These are phyloP conservation scores for Platyrinchus mystaceus DNA, from an alignment of 2,797 vertebrate genomes.

Conservation along the genomic window DNA sequence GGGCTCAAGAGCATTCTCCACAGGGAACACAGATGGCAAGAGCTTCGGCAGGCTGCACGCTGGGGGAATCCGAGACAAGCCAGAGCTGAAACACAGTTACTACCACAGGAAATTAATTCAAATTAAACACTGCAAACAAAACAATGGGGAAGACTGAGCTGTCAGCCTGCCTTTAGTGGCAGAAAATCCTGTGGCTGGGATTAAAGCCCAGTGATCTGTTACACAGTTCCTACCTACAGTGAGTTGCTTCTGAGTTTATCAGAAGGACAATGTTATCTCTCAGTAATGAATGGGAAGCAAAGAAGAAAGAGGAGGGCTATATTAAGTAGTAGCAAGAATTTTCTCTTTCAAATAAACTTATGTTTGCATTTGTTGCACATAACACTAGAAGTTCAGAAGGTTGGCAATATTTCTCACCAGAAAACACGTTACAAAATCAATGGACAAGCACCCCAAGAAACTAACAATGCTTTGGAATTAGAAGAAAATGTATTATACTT, in stretches of 20 bases:
- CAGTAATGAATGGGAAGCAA: neutral
- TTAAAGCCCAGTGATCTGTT: neutral
- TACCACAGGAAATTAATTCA: conserved; percentile 23
- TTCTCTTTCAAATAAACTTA: neutral
- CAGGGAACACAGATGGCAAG: neutral
- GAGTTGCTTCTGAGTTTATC: neutral
- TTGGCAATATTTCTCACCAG: neutral
- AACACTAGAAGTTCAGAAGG: neutral
- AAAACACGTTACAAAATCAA: neutral
- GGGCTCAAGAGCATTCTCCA: neutral
- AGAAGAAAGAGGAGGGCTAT: neutral
- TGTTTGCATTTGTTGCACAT: neutral
- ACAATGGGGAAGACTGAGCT: neutral
- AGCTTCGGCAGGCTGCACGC: neutral
- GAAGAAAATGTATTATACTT: neutral
- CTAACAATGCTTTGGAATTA: neutral
- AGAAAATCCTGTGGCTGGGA: neutral
- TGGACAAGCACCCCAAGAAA: neutral
- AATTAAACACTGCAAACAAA: conserved; percentile 20
- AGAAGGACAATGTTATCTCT: neutral
- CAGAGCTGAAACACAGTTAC: neutral
- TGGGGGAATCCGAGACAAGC: neutral
- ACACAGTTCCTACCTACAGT: neutral
- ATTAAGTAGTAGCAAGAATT: neutral
- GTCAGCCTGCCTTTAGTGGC: neutral